A percentile compares a stretch with the other conserved stretches of the same genome.
Evolutionary conservation across 92 coral and sea anemone species (phyloP).

Genomic region (Epizoanthus rinbou): DNA sequence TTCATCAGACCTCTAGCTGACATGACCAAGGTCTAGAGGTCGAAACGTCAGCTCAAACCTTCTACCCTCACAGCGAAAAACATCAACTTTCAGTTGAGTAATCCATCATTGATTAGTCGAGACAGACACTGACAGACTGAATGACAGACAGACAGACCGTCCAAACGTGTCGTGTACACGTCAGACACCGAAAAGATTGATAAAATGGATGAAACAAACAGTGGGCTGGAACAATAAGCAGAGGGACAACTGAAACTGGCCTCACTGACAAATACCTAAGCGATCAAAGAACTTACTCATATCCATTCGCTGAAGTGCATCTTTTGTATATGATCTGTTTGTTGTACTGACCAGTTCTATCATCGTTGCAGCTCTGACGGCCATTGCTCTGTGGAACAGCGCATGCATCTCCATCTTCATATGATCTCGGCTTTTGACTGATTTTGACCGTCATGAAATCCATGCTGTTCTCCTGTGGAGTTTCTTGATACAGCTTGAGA

Average conservation of each 20-base stretch:
- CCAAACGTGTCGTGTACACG: too few species aligned
- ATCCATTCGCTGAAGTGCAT: conserved; percentile 34
- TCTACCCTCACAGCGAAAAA: too few species aligned
- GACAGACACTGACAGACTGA: too few species aligned
- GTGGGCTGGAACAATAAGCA: neutral
- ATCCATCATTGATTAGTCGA: too few species aligned
- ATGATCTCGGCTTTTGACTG: conserved; percentile 23
- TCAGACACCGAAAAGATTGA: too few species aligned
- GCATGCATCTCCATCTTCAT: neutral
- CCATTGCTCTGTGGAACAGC: neutral
- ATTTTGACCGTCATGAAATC: conserved; percentile 5
- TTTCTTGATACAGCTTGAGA: conserved; percentile 23
- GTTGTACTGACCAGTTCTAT: neutral
- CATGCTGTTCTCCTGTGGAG: neutral
- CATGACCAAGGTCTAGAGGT: too few species aligned
- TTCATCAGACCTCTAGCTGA: too few species aligned
- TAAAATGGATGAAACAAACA: neutral
- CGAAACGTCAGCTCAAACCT: too few species aligned
- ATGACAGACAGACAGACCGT: too few species aligned
- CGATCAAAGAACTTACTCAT: neutral
- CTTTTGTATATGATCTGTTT: conserved; percentile 2
- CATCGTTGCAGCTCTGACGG: neutral
- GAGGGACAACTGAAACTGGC: too few species aligned
- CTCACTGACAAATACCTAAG: too few species aligned
- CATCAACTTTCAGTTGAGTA: too few species aligned